Evolutionary conservation across 1,140 invertebrate species (phyloP).

Genomic region (Episyrphus balteatus): DNA sequence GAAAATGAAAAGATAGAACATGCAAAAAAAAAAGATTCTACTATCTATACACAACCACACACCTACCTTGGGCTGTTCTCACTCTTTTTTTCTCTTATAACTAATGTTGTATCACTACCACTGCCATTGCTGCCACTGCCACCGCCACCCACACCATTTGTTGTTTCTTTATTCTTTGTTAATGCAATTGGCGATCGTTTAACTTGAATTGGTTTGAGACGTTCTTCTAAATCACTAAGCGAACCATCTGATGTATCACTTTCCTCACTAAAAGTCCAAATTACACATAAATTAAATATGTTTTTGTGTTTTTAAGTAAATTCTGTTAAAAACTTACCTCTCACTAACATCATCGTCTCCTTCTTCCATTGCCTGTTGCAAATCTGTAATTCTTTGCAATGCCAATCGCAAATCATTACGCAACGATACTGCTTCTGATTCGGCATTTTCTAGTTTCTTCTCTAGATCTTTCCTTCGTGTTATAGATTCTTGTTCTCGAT

Average conservation of each 20-base stretch:
- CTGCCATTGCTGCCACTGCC: conserved; percentile 1
- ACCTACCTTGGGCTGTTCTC: conserved; percentile 35
- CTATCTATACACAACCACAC: conserved; percentile 1
- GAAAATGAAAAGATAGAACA: background rate
- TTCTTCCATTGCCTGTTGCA: conserved; percentile 76
- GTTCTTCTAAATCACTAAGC: conserved; percentile 29
- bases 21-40: background rate
- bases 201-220: conserved; percentile 26
- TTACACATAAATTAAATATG: background rate
- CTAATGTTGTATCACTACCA: conserved; percentile 18
- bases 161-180: conserved; percentile 7
- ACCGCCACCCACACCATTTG: conserved; percentile 2
- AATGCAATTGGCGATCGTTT: conserved; percentile 21
- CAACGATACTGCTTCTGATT: conserved; percentile 50
- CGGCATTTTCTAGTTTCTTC: conserved; percentile 53
- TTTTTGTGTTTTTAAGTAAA: too few species aligned
- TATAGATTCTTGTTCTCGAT: conserved; percentile 60
- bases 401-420: conserved; percentile 66
- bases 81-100: conserved; percentile 30
- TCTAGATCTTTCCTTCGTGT: conserved; percentile 57
- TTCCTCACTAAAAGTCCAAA: conserved; percentile 20
- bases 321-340: conserved; percentile 36
- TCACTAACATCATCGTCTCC: conserved; percentile 57
- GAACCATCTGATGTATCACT: conserved; percentile 30
- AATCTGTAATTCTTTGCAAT: conserved; percentile 70